These are phyloP conservation scores for Sitobion miscanthi DNA, from an alignment of 1,140 invertebrate genomes.

Conservation along the genomic window DNA sequence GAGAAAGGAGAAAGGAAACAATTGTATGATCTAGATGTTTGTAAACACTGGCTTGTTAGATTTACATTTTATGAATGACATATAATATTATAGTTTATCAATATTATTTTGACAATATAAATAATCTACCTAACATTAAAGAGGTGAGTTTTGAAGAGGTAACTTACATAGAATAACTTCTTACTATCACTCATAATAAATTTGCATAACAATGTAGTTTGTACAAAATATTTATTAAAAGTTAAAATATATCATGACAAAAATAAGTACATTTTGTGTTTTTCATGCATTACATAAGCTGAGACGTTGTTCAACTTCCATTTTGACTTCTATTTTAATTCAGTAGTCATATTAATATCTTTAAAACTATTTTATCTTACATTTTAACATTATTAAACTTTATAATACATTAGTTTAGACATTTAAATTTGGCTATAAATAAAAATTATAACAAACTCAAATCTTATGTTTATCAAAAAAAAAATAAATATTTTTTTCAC, in stretches of 20 bases:
- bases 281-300: background rate
- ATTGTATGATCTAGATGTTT: background rate
- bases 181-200: background rate
- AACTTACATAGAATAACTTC: background rate
- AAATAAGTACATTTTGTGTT: background rate
- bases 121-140: background rate
- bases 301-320: background rate
- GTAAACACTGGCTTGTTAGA: background rate
- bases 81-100: background rate
- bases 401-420: background rate
- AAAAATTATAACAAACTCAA: constrained; percentile 11
- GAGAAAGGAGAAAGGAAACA: background rate
- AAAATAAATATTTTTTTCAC: background rate
- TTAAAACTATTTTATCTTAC: background rate
- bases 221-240: constrained; percentile 2
- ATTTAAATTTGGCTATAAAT: background rate
- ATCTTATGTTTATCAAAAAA: background rate
- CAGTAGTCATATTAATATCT: background rate
- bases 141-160: background rate
- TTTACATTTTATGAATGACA: background rate
- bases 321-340: background rate
- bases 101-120: background rate
- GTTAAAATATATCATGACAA: background rate
- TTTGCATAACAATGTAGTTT: background rate
- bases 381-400: background rate